phyloP scores from a whole-genome alignment of 64 coral and sea anemone species.

The Pocillopora damicornis region DNA sequence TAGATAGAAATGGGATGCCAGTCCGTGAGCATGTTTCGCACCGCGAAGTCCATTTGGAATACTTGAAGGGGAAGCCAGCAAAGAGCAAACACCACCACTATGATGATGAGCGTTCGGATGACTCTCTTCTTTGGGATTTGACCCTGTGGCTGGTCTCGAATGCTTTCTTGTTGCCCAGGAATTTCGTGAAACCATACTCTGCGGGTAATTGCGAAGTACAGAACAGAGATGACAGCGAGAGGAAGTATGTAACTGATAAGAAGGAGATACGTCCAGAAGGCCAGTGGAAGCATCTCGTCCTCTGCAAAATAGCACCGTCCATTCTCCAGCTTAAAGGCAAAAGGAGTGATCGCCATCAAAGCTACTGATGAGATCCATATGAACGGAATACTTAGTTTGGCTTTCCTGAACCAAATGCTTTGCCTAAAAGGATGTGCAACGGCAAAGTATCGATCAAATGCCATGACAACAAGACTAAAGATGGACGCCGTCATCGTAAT shows the following conservation, averaged over 20 bases:
- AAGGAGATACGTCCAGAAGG: constrained; percentile 18
- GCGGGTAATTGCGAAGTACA: neutral
- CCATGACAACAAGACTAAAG: neutral
- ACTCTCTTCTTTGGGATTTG: constrained; percentile 8
- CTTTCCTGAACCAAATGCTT: constrained; percentile 26
- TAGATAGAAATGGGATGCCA: too few species aligned
- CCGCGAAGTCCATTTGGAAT: neutral
- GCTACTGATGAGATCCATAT: constrained; percentile 32
- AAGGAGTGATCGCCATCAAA: neutral
- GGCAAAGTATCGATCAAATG: constrained; percentile 36
- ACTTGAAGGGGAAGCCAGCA: constrained; percentile 53
- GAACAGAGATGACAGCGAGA: constrained; percentile 9
- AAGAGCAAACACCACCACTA: constrained; percentile 26
- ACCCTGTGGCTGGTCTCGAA: neutral
- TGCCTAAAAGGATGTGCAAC: constrained; percentile 11
- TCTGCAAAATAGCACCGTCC: neutral
- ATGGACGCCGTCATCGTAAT: constrained; percentile 36
- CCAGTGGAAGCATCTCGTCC: too few species aligned
- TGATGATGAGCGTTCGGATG: constrained; percentile 40
- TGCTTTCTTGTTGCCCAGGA: neutral
- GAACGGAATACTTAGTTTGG: constrained; percentile 2
- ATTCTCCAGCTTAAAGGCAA: constrained; percentile 21
- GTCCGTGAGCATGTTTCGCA: neutral
- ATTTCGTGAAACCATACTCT: constrained; percentile 32
- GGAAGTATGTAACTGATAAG: constrained; percentile 3